Percentiles rank a stretch among this genome's conserved stretches.
Evolutionary conservation across 2,888 invertebrate genomes (phyloP).

Genomic region (Lasioglossum figueresi): DNA sequence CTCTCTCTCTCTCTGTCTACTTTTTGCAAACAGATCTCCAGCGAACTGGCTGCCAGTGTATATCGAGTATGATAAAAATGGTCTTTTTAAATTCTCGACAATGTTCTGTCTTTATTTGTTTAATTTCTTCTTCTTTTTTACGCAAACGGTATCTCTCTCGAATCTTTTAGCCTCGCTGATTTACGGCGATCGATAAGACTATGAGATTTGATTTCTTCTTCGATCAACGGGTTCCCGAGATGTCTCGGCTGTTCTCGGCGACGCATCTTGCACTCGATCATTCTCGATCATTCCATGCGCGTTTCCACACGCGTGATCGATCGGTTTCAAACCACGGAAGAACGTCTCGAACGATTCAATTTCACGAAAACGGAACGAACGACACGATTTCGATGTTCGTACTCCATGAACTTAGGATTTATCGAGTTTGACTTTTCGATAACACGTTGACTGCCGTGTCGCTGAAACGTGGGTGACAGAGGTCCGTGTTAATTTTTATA

Average conservation of each 20-base stretch:
- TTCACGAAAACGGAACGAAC: slow-evolving; percentile 21
- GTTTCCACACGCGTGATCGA: slow-evolving; percentile 21
- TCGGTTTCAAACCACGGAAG: slow-evolving; percentile 29
- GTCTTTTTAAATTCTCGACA: slow-evolving; percentile 22
- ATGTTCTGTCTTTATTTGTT: slow-evolving; percentile 7
- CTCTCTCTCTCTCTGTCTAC: neutral
- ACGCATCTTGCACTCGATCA: slow-evolving; percentile 39
- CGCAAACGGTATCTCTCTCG: neutral
- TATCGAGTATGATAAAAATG: slow-evolving; percentile 6
- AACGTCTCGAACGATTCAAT: slow-evolving; percentile 44
- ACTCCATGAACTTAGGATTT: neutral
- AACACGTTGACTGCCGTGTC: neutral
- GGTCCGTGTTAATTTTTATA: neutral
- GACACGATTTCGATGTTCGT: slow-evolving; percentile 16
- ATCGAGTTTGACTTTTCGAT: neutral
- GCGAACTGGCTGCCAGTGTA: slow-evolving; percentile 20
- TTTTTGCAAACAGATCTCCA: slow-evolving; percentile 28
- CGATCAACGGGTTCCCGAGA: neutral
- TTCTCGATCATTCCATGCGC: slow-evolving; percentile 44
- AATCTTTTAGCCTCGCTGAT: neutral
- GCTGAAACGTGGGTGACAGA: neutral
- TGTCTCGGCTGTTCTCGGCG: neutral
- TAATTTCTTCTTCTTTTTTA: slow-evolving; percentile 21
- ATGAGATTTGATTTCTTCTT: neutral
- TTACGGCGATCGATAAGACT: neutral